phyloP scores from a whole-genome alignment of 2,113 vertebrate species.

The Platysternon megacephalum region DNA sequence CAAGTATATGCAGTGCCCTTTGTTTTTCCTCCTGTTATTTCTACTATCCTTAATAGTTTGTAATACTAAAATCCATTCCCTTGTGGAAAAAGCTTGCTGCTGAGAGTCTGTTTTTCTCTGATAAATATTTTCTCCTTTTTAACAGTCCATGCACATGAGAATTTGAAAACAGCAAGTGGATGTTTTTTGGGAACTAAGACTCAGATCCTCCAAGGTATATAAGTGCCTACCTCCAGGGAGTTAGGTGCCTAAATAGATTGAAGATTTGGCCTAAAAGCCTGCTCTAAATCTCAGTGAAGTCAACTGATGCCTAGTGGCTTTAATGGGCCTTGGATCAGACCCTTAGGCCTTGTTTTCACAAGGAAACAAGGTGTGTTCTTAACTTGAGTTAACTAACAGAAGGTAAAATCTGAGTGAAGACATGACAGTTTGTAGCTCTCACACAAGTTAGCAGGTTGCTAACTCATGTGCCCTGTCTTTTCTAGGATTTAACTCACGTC shows the following conservation, averaged over 20 bases:
- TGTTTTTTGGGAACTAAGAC: not conserved
- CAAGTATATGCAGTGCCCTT: not conserved
- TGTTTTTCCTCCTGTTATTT: not conserved
- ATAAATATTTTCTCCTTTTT: not conserved
- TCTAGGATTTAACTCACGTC: not conserved
- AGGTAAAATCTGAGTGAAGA: not conserved
- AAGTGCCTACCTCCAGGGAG: not conserved
- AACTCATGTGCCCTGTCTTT: not conserved
- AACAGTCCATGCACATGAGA: not conserved
- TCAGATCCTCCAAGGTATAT: not conserved
- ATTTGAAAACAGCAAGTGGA: not conserved
- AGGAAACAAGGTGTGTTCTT: not conserved
- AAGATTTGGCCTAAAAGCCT: not conserved
- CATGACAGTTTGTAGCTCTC: not conserved
- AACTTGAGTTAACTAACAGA: not conserved
- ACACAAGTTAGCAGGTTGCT: not conserved
- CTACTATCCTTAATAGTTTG: not conserved
- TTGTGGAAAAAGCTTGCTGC: constrained; percentile 5
- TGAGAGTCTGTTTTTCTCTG: not conserved
- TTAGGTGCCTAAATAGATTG: not conserved
- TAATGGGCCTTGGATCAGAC: not conserved
- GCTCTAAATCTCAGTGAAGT: not conserved
- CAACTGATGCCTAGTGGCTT: not conserved
- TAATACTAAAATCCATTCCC: not conserved
- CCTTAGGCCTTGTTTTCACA: not conserved